Evolutionary conservation across 1,140 invertebrate species (phyloP).

Genomic region (Drosophila rhopaloa): DNA sequence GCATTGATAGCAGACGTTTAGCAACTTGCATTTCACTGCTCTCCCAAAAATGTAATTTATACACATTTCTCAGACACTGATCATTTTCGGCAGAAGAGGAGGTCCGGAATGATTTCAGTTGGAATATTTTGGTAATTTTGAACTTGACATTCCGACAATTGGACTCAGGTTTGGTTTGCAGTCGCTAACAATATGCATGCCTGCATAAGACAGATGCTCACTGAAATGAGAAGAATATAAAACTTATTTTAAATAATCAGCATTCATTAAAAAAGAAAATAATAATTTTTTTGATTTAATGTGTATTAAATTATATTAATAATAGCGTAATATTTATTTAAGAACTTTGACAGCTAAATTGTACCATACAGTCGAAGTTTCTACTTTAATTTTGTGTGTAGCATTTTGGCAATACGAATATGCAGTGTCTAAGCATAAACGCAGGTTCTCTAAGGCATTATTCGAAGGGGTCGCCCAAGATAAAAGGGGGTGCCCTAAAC

Average conservation of each 20-base stretch:
- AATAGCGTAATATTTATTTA: not conserved
- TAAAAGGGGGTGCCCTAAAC: conserved; percentile 31
- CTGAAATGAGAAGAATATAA: not conserved
- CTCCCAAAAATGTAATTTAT: conserved; percentile 39
- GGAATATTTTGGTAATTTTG: conserved; percentile 45
- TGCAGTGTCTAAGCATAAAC: conserved; percentile 53
- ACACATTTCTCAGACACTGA: conserved; percentile 19
- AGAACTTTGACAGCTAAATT: not conserved
- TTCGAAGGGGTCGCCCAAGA: conserved; percentile 14
- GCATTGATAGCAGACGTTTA: conserved; percentile 18
- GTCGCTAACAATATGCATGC: conserved; percentile 41
- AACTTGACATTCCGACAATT: conserved; percentile 68
- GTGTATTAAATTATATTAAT: not conserved
- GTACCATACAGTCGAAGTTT: no score
- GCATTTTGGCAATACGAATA: conserved; percentile 53
- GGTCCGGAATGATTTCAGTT: conserved; percentile 1
- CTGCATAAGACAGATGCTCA: not conserved
- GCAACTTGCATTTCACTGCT: conserved; percentile 14
- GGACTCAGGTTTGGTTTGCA: conserved; percentile 48
- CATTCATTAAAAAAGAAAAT: conserved; percentile 16
- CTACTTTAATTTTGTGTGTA: conserved; percentile 1
- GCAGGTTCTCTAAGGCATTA: conserved; percentile 27
- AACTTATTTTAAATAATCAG: conserved; percentile 48
- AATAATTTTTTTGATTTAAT: no score
- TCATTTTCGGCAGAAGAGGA: not conserved